Base-by-base conservation (phyloP, 2,113 vertebrate species). In the Melanerpes formicivorus region DNA sequence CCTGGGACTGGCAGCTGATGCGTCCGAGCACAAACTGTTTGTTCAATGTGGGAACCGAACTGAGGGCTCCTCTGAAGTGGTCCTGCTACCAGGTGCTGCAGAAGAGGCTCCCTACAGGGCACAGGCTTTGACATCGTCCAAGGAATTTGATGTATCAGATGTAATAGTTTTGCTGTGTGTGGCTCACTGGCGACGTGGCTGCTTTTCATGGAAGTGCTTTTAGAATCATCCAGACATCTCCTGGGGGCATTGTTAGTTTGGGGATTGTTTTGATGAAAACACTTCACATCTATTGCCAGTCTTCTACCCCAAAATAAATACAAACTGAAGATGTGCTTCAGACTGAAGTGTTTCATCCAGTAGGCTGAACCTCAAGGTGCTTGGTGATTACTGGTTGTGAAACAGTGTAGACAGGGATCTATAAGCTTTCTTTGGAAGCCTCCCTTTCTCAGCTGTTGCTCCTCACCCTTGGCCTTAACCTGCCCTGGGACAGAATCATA, bases 21-120 rank as follows among this genome's bases (percentile, higher is more conserved):
- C 0, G 0, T 59, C 77, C 3, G 0, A 55, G 67, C 65, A 17
- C 75, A 52, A 75, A 1, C 23, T 50, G 65, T 30, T 78, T 46
- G 30, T 29, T 80, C 65, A 4, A 23, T 0, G 1, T 74, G 65
- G 77, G 72, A 91, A 82, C 26, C 8, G 46, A 2, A 9, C 50
- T 5, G 34, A 59, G 52, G 52, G 60, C 34, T 82, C 52, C 77
- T 70, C 21, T 16, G 64, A 81, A 64, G 65, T 5, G 0, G n/a
- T 25, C 69, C 34, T 55, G 80, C 69, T 88, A 48, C 92, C 0
- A 6, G 18, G 59, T 0, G 0, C 80, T 67, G 60, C 69, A 74
- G 44, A 30, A 80, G 65, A n/a, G 86, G 86, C 46, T 84, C 22
- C 29, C 42, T 0, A 0, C 8, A 4, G 74, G 40, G 48, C 78